A percentile compares a stretch with the other conserved stretches of the same genome.
phyloP scores from a whole-genome alignment of 2,113 vertebrate genomes.

The Scolopax mira region DNA sequence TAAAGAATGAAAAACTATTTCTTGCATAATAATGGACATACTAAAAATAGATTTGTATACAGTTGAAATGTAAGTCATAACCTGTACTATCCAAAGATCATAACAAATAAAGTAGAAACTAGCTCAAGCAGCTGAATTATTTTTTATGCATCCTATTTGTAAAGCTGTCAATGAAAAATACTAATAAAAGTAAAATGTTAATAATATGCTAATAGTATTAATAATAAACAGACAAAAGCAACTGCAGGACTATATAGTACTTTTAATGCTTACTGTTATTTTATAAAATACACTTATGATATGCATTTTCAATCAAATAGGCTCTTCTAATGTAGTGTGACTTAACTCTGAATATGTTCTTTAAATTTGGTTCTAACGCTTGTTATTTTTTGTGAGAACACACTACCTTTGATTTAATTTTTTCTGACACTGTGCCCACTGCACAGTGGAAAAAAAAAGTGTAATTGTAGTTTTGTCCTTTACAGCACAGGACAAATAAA shows the following conservation, averaged over 20 bases:
- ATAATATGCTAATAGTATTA: not conserved
- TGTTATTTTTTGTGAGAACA: slow-evolving; percentile 56
- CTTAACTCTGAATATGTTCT: slow-evolving; percentile 34
- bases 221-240: not conserved
- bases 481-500: slow-evolving; percentile 84
- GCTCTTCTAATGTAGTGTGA: slow-evolving; percentile 17
- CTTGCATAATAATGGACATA: not conserved
- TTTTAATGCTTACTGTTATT: not conserved
- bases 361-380: slow-evolving; percentile 57
- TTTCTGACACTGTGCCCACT: slow-evolving; percentile 72
- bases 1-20: not conserved
- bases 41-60: not conserved
- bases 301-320: not conserved
- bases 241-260: not conserved
- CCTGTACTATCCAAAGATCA: not conserved
- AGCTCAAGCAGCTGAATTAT: not conserved
- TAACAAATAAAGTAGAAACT: not conserved
- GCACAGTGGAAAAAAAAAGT: slow-evolving; percentile 60
- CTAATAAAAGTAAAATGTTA: not conserved
- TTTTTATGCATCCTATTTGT: not conserved
- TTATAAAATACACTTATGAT: not conserved
- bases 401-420: slow-evolving; percentile 74
- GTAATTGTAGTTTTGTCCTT: slow-evolving; percentile 82
- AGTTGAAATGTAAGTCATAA: not conserved
- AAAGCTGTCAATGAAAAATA: not conserved